A percentile compares a stretch with the other conserved stretches of the same genome.
Conservation (phyloP, 2,797 vertebrate genomes). For the Halcyon leucocephala region DNA sequence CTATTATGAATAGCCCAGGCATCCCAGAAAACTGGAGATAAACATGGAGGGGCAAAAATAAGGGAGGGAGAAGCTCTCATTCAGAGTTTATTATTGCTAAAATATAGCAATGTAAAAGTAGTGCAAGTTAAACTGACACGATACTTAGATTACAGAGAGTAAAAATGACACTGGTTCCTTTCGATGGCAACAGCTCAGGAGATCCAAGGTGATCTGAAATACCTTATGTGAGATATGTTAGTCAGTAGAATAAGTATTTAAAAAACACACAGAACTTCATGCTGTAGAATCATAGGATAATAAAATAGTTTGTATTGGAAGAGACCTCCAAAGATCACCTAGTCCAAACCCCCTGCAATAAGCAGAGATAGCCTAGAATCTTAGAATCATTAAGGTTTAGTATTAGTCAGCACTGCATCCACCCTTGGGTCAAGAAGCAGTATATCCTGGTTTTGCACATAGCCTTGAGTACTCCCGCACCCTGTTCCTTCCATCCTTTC, state of each 20-base stretch:
- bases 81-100: background rate
- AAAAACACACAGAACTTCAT: background rate
- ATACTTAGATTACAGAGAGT: accelerated
- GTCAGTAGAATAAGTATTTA: background rate
- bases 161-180: background rate
- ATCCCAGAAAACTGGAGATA: background rate
- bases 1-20: background rate
- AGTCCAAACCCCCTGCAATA: too few species aligned
- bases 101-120: background rate
- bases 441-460: background rate
- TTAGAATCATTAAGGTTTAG: too few species aligned
- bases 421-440: background rate
- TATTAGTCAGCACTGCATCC: background rate
- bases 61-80: background rate
- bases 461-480: background rate
- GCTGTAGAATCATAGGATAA: background rate
- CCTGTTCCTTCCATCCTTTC: background rate
- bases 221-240: background rate
- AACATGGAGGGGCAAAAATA: background rate
- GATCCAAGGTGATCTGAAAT: background rate
- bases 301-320: background rate
- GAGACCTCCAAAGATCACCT: background rate
- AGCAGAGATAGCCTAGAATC: background rate
- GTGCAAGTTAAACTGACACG: background rate
- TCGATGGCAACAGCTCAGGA: background rate